Conservation (phyloP, 2,797 vertebrate genomes). For the Parauchenoglanis punctatus region DNA sequence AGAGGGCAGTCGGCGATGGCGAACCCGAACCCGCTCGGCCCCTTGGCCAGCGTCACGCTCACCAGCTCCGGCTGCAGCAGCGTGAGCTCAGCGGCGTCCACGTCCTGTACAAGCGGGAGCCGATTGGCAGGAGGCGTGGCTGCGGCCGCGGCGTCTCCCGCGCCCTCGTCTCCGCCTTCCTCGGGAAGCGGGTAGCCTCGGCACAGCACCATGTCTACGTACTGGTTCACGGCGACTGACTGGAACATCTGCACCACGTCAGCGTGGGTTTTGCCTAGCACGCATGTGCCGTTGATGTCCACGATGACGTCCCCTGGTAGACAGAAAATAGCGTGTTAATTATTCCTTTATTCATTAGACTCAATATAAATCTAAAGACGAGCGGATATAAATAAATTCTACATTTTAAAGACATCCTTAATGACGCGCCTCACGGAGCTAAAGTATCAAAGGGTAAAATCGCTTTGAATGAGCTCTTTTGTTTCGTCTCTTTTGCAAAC, state of each 20-base stretch:
- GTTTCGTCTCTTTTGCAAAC: neutral
- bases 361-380: neutral
- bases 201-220: constrained; percentile 93
- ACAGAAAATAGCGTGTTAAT: neutral
- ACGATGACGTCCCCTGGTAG: constrained; percentile 92
- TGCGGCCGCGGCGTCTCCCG: constrained; percentile 67
- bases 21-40: constrained; percentile 94
- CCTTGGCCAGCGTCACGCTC: constrained; percentile 87
- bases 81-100: constrained; percentile 81
- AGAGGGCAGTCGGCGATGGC: constrained; percentile 94
- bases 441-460: neutral
- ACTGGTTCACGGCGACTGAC: constrained; percentile 90
- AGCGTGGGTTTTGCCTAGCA: constrained; percentile 95
- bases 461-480: neutral
- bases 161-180: constrained; percentile 74
- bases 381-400: neutral
- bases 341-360: neutral
- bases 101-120: constrained; percentile 76
- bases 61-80: constrained; percentile 88
- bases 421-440: too few species aligned
- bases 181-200: constrained; percentile 95
- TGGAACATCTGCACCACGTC: constrained; percentile 99
- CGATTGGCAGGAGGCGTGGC: constrained; percentile 65
- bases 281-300: constrained; percentile 91
- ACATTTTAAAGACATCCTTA: neutral